Evolutionary conservation across 2,888 invertebrate species (phyloP), one percentile per base, ranked within the genome.

Genomic region (Nesidiocoris tenuis): DNA sequence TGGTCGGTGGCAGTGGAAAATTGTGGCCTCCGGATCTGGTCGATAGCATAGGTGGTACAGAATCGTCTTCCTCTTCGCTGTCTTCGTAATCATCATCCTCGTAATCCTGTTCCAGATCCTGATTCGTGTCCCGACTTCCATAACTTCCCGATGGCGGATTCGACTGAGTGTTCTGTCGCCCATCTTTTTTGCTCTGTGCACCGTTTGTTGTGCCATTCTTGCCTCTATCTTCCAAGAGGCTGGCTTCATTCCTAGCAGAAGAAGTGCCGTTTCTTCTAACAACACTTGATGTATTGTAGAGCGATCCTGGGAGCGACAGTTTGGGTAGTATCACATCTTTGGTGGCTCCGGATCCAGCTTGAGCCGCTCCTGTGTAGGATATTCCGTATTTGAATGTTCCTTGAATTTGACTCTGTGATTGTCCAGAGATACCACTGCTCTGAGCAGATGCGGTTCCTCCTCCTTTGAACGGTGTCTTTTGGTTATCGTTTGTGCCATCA

Each of bases 331-430:
- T 57, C 61, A 75, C 65, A 21, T 76, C 75, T 25, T 75, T 77
- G 61, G 72, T 68, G 74, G 23, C 57, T 12, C 93, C 93, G 0
- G 93, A 90, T 21, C 92, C 91, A 3, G 94, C 90, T 83, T 94
- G 94, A 1, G 94, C 93, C 0, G 91, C 92, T 1, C 94, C 94
- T 54, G 87, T 90, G 80, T 91, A 92, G 7, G 89, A 88, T 55
- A 92, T 90, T 21, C 91, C 91, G 81, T 90, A 91, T 82, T 89
- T 90, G 79, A 91, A 93, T 54, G 91, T 91, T 1, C 94, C 94
- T 81, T 92, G 90, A 25, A 94, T 87, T 84, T 93, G 93, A 7
- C 92, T 90, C 82, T 94, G 93, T 19, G 93, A 91, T 83, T 92
- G 92, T 2, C 94, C 94, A 24, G 89, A 88, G 78, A 88, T 86